Evolutionary conservation across 2,888 invertebrate species (phyloP).

Genomic region (Electrophaes corylata): DNA sequence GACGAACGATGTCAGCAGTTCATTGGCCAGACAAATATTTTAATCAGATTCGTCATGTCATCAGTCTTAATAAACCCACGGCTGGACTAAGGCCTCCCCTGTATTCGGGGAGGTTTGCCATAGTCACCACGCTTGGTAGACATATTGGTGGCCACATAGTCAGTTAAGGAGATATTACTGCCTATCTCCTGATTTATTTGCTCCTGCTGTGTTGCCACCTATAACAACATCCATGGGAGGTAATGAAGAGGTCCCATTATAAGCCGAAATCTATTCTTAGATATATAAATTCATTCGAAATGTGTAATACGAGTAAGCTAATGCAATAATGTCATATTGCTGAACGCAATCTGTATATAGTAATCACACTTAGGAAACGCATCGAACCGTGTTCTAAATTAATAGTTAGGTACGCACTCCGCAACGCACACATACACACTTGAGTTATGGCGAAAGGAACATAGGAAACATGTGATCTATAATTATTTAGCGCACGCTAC

Average conservation of each 20-base stretch:
- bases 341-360: constrained; percentile 17
- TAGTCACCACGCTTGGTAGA: too few species aligned
- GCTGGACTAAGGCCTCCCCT: too few species aligned
- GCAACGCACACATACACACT: neutral
- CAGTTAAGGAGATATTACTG: too few species aligned
- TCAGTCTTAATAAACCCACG: too few species aligned
- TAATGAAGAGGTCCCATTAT: too few species aligned
- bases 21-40: constrained; percentile 2
- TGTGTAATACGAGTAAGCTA: constrained; percentile 6
- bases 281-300: neutral
- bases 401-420: constrained; percentile 8
- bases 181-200: too few species aligned
- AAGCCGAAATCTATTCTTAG: too few species aligned
- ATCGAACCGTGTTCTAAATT: constrained; percentile 19
- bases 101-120: too few species aligned
- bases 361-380: constrained; percentile 25
- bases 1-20: constrained; percentile 4
- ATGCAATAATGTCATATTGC: constrained; percentile 20
- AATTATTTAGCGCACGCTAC: neutral
- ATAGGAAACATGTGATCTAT: constrained; percentile 4
- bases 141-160: too few species aligned
- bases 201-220: too few species aligned
- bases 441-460: constrained; percentile 15
- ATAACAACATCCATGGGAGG: too few species aligned
- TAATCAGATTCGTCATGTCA: neutral